Evolutionary conservation across 2,113 vertebrate genomes (phyloP), one percentile per base, ranked within the genome.

Genomic region (Cyprinus carpio): DNA sequence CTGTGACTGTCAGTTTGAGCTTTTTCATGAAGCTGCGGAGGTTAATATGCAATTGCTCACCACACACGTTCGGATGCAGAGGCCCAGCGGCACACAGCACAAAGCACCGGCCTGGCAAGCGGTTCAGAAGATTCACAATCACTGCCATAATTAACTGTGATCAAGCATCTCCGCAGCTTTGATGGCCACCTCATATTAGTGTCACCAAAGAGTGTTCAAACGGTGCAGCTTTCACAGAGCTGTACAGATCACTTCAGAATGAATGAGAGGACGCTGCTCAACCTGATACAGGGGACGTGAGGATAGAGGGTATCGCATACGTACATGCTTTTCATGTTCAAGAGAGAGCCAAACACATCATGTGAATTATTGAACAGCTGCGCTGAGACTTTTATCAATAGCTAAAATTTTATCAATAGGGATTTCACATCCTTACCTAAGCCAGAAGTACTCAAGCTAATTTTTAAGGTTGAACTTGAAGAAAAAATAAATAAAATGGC

Each of bases 131-230:
- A 75, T 83, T 89, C 75, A 81, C 46, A 54, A 74, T 62, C 8
- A 13, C 84, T 86, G 76, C 81, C 86, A 56, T 89, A 82, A 89
- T 89, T 83, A 87, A 77, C 60, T 40, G 27, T 84, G 88, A 89
- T 89, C 86, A 87, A 89, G 86, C 80, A 34, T 62, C 75, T 27
- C 71, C 20, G 54, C 27, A 65, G 71, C 88, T 89, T 89, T 89
- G 84, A 89, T 89, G 88, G 86, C 76, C 62, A 64, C 81, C 86
- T 86, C 81, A 67, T 77, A 87, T 89, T 86, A 87, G 81, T 84
- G 84, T 89, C 86, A 89, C 86, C 54, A 75, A 34, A 65, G n/a
- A 56, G 72, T 37, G 75, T 88, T 88, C 85, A 88, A 88, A 88
- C 71, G 62, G 8, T 37, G 15, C 72, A 20, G 67, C 82, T 84